Evolutionary conservation across 2,797 vertebrate species (phyloP), one percentile per base, ranked within the genome.

Genomic region (Gymnodraco acuticeps): DNA sequence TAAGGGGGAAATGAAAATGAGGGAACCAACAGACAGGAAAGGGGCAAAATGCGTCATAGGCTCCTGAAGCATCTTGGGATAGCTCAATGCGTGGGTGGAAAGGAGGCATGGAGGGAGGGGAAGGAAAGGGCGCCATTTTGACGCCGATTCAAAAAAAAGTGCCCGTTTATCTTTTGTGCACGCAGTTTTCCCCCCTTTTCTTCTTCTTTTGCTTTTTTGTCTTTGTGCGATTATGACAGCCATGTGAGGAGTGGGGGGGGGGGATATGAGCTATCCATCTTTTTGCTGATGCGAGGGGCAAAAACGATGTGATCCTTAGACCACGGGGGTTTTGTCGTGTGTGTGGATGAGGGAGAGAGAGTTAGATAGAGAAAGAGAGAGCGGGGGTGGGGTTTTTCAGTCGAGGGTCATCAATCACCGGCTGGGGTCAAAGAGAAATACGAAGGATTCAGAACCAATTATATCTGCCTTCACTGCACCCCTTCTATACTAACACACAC

Each of bases 391-490:
- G 84, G 81, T 77, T 86, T 92, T 90, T 94, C 88, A 92, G 91
- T 89, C 70, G 85, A 89, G 89, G 91, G 93, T 95, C 94, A 95
- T 96, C 94, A 95, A 95, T 96, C 95, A 96, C 91, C 60, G 67
- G 73, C 87, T 85, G 83, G 87, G 90, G 92, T 94, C 90, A 94
- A 93, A 92, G 87, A 93, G 85, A 93, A 92, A 91, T 91, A 90
- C 86, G 86, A 87, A 94, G 91, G 92, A 92, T 94, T 94, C 91
- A 92, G 87, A 92, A 93, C 73, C 92, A 93, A 95, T 95, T 94
- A 92, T 89, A 87, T 87, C 81, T 88, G 91, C 89, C 86, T 83
- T 64, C 87, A 72, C 75, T 66, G 74, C 86, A 70, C 77, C 67
- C 89, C 79, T 81, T 64, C 80, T 67, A 33, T 75, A 74, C 54